Evolutionary conservation across 2,113 vertebrate genomes (phyloP).

Genomic region (Ammospiza nelsoni): DNA sequence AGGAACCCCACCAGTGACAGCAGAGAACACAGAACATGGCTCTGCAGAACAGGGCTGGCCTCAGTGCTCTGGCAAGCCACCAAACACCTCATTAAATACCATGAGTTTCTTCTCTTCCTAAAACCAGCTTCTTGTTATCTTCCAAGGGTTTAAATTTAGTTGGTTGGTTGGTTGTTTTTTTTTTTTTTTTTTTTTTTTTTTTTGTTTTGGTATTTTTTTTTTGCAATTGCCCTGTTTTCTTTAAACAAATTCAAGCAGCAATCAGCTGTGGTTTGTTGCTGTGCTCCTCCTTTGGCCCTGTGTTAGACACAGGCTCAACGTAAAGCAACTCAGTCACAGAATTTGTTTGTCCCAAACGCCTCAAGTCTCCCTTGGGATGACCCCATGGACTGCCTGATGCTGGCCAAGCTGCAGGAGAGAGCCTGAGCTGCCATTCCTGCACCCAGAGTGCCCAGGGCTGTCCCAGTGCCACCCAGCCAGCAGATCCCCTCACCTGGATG

Average conservation of each 20-base stretch:
- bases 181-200: neutral
- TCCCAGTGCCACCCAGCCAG: neutral
- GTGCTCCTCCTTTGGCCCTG: neutral
- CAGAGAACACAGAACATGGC: fast-evolving
- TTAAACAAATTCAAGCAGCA: neutral
- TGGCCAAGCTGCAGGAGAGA: neutral
- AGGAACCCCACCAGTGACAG: fast-evolving
- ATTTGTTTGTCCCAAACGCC: neutral
- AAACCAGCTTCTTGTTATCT: neutral
- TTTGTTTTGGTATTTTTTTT: neutral
- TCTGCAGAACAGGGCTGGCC: neutral
- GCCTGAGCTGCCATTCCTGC: neutral
- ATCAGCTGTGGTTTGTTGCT: neutral
- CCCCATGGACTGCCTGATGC: neutral
- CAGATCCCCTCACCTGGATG: constrained; percentile 71
- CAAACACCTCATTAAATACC: neutral
- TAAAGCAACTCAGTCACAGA: neutral
- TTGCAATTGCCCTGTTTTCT: neutral
- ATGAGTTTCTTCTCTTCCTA: neutral
- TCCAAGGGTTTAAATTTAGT: neutral
- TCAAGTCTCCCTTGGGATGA: neutral
- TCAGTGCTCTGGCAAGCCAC: neutral
- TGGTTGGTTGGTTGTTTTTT: neutral
- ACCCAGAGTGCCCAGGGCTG: neutral
- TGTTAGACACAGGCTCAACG: neutral